phyloP scores from a whole-genome alignment of 2,113 vertebrate genomes.

The Pongo abelii region DNA sequence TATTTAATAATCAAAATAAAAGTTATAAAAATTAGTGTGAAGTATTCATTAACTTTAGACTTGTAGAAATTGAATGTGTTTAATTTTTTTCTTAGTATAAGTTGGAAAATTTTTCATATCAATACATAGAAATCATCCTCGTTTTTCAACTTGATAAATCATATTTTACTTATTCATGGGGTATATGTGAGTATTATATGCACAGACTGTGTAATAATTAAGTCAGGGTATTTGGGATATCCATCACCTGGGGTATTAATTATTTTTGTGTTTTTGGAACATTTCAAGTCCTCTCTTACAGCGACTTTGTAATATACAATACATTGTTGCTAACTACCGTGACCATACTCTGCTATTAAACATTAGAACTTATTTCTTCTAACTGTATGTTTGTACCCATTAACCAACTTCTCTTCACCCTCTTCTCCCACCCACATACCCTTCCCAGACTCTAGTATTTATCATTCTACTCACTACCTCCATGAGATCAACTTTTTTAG shows the following conservation, averaged over 20 bases:
- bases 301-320: neutral
- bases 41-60: neutral
- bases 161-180: neutral
- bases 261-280: neutral
- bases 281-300: neutral
- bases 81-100: neutral
- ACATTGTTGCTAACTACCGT: neutral
- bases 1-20: neutral
- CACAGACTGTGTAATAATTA: neutral
- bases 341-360: neutral
- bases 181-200: neutral
- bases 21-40: neutral
- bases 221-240: neutral
- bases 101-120: neutral
- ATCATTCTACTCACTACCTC: neutral
- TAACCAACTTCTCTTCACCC: neutral
- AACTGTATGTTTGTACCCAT: neutral
- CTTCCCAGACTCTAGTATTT: neutral
- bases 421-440: neutral
- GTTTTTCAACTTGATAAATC: neutral
- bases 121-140: neutral
- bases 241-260: neutral
- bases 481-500: too few species aligned
- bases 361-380: neutral
- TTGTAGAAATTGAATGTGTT: neutral